Conservation (phyloP, 2,113 vertebrate species). For the Dicrurus megarhynchus region DNA sequence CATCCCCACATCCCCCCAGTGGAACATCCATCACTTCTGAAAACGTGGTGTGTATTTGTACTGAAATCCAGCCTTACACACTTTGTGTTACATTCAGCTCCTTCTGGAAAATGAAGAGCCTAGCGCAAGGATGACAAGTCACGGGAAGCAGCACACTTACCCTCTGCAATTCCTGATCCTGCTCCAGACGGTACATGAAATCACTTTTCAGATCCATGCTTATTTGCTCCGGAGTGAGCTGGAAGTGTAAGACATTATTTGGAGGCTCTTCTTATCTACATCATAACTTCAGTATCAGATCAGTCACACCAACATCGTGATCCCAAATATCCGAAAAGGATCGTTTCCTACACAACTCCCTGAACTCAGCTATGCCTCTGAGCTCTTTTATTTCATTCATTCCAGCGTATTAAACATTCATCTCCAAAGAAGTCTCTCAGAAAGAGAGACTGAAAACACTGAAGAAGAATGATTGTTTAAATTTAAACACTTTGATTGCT, state of each 20-base stretch:
- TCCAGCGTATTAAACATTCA: background rate
- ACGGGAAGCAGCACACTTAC: constrained; percentile 62
- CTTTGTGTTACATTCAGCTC: background rate
- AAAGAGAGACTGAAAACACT: background rate
- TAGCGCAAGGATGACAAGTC: fast-evolving
- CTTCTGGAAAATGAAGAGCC: background rate
- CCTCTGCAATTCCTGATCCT: constrained; percentile 82
- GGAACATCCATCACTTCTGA: background rate
- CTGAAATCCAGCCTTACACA: background rate
- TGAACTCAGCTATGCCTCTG: background rate
- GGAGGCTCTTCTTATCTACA: background rate
- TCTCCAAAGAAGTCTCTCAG: background rate
- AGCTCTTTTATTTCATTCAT: background rate
- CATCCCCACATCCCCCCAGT: background rate
- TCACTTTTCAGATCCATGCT: constrained; percentile 85
- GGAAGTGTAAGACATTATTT: background rate
- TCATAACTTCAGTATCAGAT: background rate
- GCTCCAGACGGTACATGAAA: constrained; percentile 81
- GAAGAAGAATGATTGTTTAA: background rate
- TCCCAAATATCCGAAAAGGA: background rate
- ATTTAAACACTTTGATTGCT: no score
- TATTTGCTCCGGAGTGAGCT: constrained; percentile 94
- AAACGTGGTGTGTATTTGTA: background rate
- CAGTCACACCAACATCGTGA: background rate
- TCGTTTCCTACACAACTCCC: background rate